phyloP scores from a whole-genome alignment of 2,888 invertebrate species.

The Sinohyriopsis cumingii region DNA sequence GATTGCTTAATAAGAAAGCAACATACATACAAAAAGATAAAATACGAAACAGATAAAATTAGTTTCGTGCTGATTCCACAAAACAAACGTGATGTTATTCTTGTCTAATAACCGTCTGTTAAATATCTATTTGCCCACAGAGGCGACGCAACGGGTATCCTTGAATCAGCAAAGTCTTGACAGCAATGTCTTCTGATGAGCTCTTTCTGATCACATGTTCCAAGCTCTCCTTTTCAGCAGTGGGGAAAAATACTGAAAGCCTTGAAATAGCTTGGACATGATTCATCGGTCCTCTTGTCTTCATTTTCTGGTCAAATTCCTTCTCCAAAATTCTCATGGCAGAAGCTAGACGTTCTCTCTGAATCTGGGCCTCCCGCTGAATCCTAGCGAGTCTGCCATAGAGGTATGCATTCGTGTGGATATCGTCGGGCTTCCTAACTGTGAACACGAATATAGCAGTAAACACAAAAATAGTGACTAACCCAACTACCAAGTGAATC shows the following conservation, averaged over 20 bases:
- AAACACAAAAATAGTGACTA: conserved; percentile 17
- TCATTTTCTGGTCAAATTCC: conserved; percentile 18
- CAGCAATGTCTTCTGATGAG: conserved; percentile 46
- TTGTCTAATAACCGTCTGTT: too few species aligned
- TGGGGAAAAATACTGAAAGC: conserved; percentile 52
- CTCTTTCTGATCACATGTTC: conserved; percentile 27
- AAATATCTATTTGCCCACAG: conserved; percentile 1
- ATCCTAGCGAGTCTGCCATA: conserved; percentile 42
- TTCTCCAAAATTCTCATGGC: conserved; percentile 23
- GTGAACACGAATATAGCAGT: conserved; percentile 33
- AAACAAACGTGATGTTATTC: too few species aligned
- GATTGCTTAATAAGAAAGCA: too few species aligned
- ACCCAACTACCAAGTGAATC: conserved; percentile 39
- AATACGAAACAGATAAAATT: too few species aligned
- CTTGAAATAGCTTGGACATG: conserved; percentile 43
- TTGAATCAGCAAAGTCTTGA: conserved; percentile 43
- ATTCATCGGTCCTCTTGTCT: conserved; percentile 10
- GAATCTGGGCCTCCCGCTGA: conserved; percentile 37
- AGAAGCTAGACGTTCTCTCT: conserved; percentile 26
- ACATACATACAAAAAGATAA: too few species aligned
- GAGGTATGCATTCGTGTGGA: conserved; percentile 42
- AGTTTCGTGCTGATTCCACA: too few species aligned
- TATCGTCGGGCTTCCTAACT: conserved; percentile 27
- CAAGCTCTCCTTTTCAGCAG: conserved; percentile 29
- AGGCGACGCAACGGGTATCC: conserved; percentile 44